A percentile compares a stretch with the other conserved stretches of the same genome.
Evolutionary conservation across 1,140 invertebrate genomes (phyloP).

Genomic region (Latrodectus geometricus): DNA sequence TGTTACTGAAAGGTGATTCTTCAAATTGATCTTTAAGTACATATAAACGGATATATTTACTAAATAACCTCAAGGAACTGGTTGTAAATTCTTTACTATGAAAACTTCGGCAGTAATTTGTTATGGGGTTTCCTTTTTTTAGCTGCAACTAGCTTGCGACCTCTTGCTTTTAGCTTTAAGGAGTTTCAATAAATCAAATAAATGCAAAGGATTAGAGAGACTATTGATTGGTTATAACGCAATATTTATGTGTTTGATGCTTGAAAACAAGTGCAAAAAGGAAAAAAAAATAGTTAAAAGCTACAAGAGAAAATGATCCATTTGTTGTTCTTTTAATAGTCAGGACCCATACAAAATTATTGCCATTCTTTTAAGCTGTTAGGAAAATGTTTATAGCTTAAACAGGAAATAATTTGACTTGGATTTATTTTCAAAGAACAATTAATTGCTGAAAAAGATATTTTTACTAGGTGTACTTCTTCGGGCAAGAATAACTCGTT

Average conservation of each 20-base stretch:
- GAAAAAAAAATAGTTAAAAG: conserved; percentile 20
- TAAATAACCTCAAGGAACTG: no score
- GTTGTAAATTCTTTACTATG: no score
- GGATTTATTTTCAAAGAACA: background rate
- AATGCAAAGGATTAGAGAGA: conserved; percentile 14
- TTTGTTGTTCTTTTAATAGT: conserved; percentile 14
- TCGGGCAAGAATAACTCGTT: no score
- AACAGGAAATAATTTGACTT: background rate
- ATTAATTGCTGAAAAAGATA: background rate
- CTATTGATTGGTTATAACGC: conserved; percentile 10
- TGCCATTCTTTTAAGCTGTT: no score
- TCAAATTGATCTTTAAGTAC: no score
- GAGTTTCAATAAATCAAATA: conserved; percentile 13
- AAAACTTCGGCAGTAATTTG: no score
- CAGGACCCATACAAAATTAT: no score
- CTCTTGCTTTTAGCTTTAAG: background rate
- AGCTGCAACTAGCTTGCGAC: background rate
- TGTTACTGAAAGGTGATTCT: no score
- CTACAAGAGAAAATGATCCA: conserved; percentile 1
- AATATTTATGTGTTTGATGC: conserved; percentile 27
- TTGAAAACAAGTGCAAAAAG: conserved; percentile 6
- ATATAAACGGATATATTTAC: no score
- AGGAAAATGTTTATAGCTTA: background rate
- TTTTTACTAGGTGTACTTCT: background rate
- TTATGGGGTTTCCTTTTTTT: background rate